Evolutionary conservation across 2,113 vertebrate genomes (phyloP).

Genomic region (Cinclus mexicanus): DNA sequence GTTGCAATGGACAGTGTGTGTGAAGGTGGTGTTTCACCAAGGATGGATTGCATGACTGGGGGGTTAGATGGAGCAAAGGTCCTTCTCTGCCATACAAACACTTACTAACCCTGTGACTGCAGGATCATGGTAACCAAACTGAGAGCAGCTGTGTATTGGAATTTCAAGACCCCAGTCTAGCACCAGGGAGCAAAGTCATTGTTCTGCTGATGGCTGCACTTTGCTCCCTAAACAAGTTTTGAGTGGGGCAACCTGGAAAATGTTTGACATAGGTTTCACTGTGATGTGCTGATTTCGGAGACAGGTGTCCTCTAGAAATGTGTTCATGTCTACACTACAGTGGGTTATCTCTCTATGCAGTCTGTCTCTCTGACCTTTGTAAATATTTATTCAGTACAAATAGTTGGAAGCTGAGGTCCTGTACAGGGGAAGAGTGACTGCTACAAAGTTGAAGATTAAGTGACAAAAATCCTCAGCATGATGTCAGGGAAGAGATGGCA

Average conservation of each 20-base stretch:
- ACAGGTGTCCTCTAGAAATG: background rate
- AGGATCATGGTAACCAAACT: background rate
- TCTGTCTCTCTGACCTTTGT: constrained; percentile 20
- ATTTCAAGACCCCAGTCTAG: background rate
- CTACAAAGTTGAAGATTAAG: background rate
- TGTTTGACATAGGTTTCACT: background rate
- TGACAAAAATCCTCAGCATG: background rate
- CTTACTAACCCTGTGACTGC: background rate
- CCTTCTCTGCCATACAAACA: background rate
- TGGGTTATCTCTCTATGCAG: background rate
- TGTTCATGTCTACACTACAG: background rate
- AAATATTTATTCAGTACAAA: background rate
- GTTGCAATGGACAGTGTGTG: too few relatives aligned
- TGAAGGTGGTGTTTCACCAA: background rate
- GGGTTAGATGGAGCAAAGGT: background rate
- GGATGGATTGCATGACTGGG: background rate
- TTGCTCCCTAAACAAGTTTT: background rate
- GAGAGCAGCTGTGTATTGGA: background rate
- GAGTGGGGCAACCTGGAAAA: background rate
- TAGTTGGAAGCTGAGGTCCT: background rate
- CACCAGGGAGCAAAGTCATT: background rate
- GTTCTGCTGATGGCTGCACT: background rate
- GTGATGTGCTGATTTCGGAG: background rate
- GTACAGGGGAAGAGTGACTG: background rate
- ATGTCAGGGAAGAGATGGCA: background rate